Evolutionary conservation across 1,140 invertebrate species (phyloP).

Genomic region (Drosophila albomicans): DNA sequence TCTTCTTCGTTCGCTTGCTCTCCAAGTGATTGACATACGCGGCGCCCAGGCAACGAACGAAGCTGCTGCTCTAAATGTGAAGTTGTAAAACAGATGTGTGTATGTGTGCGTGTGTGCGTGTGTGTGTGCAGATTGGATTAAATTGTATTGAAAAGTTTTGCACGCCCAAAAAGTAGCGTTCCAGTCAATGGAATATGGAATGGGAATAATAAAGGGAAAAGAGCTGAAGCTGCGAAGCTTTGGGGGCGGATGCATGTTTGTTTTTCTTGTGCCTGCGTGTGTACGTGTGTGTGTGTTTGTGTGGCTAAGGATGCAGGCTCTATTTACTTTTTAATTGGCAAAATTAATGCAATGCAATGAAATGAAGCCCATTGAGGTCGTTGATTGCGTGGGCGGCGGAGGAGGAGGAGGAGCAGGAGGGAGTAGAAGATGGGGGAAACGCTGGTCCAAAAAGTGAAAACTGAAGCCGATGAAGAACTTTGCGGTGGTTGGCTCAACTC

Average conservation of each 20-base stretch:
- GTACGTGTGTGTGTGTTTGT: constrained; percentile 6
- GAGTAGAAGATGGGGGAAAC: background rate
- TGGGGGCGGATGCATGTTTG: background rate
- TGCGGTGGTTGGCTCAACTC: background rate
- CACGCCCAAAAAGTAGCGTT: constrained; percentile 36
- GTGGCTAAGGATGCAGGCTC: constrained; percentile 75
- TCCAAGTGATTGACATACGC: constrained; percentile 23
- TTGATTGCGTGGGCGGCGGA: constrained; percentile 12
- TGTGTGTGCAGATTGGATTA: constrained; percentile 56
- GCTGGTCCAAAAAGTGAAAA: constrained; percentile 29
- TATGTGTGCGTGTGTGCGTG: constrained; percentile 6
- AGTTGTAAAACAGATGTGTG: background rate
- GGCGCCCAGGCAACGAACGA: constrained; percentile 31
- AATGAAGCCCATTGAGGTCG: constrained; percentile 65
- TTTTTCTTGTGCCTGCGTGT: background rate
- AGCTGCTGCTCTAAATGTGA: background rate
- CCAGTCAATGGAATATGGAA: constrained; percentile 9
- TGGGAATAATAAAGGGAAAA: background rate
- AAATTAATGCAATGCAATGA: constrained; percentile 83
- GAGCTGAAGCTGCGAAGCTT: background rate
- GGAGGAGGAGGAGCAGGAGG: background rate
- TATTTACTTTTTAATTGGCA: constrained; percentile 83
- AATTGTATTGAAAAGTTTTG: constrained; percentile 76
- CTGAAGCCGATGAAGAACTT: background rate
- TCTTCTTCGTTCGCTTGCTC: background rate